A percentile compares a stretch with the other conserved stretches of the same genome.
phyloP scores from a whole-genome alignment of 2,797 vertebrate genomes.

The Tiaroga cobitis region DNA sequence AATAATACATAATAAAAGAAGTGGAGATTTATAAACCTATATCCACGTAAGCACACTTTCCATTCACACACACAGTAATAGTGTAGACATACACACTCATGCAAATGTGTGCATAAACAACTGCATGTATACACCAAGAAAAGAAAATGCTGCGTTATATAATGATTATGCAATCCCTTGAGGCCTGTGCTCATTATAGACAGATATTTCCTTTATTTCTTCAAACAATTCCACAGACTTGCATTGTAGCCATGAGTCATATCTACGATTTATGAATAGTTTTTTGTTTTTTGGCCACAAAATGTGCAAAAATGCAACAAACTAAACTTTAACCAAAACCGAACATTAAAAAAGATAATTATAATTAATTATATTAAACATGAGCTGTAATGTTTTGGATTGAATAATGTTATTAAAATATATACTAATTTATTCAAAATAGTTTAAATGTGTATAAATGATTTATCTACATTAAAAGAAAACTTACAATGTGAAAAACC shows the following conservation, averaged over 20 bases:
- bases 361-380: not conserved
- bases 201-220: constrained; percentile 32
- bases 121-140: not conserved
- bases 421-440: not conserved
- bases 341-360: not conserved
- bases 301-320: not conserved
- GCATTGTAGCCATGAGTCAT: not conserved
- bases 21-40: not conserved
- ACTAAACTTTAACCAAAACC: not conserved
- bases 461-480: not conserved
- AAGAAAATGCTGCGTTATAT: not conserved
- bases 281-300: not conserved
- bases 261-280: not conserved
- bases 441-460: not conserved
- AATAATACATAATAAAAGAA: not conserved
- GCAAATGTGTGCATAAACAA: not conserved
- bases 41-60: not conserved
- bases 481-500: not conserved
- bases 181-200: constrained; percentile 31
- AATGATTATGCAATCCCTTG: constrained; percentile 26
- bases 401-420: not conserved
- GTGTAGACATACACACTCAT: not conserved
- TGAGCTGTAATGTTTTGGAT: not conserved
- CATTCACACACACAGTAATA: not conserved
- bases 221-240: constrained; percentile 21